phyloP scores from a whole-genome alignment of 2,888 invertebrate species.

The Clivina fossor region DNA sequence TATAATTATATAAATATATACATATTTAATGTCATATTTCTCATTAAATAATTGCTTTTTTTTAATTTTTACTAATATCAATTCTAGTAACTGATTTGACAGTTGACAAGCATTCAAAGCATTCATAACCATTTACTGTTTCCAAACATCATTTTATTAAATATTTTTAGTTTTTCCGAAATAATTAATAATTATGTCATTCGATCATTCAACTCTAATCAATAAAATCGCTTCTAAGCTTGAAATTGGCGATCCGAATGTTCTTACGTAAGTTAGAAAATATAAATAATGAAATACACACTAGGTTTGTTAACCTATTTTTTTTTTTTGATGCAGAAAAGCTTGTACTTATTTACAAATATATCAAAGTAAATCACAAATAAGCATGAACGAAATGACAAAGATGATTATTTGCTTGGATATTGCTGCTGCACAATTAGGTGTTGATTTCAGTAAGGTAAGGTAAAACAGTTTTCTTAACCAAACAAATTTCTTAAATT shows the following conservation, averaged over 20 bases:
- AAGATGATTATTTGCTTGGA: slow-evolving; percentile 65
- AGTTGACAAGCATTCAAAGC: too few species aligned
- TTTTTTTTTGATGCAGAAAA: slow-evolving; percentile 11
- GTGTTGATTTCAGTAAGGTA: slow-evolving; percentile 59
- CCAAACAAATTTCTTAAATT: neutral
- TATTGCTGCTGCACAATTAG: slow-evolving; percentile 58
- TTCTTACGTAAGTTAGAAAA: slow-evolving; percentile 5
- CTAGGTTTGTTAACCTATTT: neutral
- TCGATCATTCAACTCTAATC: too few species aligned
- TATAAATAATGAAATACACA: neutral
- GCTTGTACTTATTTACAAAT: slow-evolving; percentile 13
- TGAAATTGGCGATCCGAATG: slow-evolving; percentile 7
- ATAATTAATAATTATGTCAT: too few species aligned
- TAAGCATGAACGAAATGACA: slow-evolving; percentile 58
- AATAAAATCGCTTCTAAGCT: slow-evolving; percentile 14
- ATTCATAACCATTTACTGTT: too few species aligned
- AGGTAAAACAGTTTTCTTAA: neutral
- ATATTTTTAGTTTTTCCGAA: too few species aligned
- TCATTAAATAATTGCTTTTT: too few species aligned
- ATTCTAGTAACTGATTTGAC: too few species aligned
- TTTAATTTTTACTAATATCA: too few species aligned
- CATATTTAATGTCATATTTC: too few species aligned
- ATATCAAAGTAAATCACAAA: slow-evolving; percentile 3
- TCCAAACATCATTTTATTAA: too few species aligned
- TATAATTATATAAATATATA: too few species aligned